Percentiles rank a stretch among this genome's conserved stretches.
phyloP scores from a whole-genome alignment of 2,797 vertebrate genomes.

The Scolopax bukidnonensis region DNA sequence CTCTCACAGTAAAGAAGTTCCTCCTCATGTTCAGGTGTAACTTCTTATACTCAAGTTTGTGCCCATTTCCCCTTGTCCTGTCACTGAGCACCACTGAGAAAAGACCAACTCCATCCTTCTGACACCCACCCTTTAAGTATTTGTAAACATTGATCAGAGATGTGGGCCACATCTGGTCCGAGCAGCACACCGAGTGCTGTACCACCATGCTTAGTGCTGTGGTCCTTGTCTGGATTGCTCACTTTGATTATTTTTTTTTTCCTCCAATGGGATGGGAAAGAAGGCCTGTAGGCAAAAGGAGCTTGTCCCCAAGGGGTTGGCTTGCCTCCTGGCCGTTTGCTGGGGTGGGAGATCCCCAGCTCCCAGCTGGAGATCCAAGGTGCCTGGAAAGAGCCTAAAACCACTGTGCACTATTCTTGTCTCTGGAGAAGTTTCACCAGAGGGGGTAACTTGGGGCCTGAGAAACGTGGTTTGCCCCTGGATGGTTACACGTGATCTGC shows the following conservation, averaged over 20 bases:
- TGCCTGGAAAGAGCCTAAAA: background rate
- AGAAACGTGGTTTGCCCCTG: background rate
- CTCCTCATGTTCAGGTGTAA: too few relatives aligned
- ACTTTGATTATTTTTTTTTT: background rate
- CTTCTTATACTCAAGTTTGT: too few relatives aligned
- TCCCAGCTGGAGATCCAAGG: background rate
- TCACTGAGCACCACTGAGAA: too few relatives aligned
- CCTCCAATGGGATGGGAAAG: background rate
- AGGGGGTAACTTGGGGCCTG: background rate
- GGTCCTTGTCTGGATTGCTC: accelerated
- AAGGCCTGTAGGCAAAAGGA: background rate
- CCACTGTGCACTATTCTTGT: background rate
- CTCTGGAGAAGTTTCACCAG: background rate
- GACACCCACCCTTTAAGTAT: too few relatives aligned
- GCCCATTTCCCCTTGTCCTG: too few relatives aligned
- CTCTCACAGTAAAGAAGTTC: too few relatives aligned
- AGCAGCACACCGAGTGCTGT: accelerated
- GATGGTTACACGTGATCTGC: background rate
- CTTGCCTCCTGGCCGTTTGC: background rate
- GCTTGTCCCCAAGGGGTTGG: background rate
- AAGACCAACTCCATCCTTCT: too few relatives aligned
- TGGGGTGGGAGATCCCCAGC: background rate
- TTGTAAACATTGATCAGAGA: too few relatives aligned
- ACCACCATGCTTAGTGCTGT: background rate
- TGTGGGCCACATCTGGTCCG: background rate